Percentiles rank a stretch among this genome's conserved stretches.
Conservation (phyloP, 2,113 vertebrate genomes). For the Hyla sarda region DNA sequence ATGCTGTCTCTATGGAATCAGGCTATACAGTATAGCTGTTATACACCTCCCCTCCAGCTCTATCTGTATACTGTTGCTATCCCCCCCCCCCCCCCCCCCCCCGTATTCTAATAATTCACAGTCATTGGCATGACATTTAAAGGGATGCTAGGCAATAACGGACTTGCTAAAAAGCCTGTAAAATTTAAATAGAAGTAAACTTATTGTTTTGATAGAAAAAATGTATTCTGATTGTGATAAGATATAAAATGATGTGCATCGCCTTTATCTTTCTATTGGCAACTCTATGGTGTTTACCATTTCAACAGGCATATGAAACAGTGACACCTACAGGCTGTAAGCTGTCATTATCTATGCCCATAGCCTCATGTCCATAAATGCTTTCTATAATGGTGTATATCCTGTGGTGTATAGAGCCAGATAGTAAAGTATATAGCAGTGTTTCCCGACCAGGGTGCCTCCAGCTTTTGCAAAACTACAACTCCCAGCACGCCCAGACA, state of each 20-base stretch:
- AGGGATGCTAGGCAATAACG: neutral
- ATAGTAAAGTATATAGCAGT: no score
- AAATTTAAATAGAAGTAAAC: neutral
- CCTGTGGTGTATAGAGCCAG: no score
- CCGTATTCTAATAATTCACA: neutral
- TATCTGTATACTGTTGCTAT: no score
- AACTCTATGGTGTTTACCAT: neutral
- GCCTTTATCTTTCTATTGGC: neutral
- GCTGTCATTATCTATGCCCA: neutral
- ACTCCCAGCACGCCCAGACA: no score
- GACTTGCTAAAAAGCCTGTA: neutral
- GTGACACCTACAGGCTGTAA: neutral
- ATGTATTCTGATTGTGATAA: neutral
- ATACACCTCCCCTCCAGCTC: no score
- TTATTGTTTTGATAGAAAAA: neutral
- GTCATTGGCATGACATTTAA: neutral
- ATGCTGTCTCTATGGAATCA: no score
- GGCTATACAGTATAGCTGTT: no score
- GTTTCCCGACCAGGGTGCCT: no score
- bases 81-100: no score
- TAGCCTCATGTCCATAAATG: no score
- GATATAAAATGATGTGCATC: neutral
- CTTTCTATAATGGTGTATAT: no score
- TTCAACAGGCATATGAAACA: neutral
- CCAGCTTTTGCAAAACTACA: no score